These are phyloP conservation scores for Benthosema pterotum DNA, from an alignment of 2,797 vertebrate species.

Conservation along the genomic window DNA sequence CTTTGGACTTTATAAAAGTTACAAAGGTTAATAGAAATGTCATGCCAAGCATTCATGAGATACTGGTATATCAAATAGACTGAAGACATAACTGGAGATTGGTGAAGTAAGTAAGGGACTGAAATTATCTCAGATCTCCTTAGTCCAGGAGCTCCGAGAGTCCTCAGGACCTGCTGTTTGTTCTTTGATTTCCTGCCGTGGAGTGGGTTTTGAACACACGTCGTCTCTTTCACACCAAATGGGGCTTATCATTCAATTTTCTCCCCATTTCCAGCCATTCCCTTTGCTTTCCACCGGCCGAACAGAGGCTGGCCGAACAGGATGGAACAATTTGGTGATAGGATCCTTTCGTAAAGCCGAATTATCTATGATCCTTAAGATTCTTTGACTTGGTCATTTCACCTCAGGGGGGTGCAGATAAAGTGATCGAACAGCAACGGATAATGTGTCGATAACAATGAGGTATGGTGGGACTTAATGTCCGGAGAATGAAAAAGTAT, in stretches of 20 bases:
- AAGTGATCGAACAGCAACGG: slow-evolving; percentile 21
- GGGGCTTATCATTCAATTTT: slow-evolving; percentile 59
- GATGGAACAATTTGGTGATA: slow-evolving; percentile 37
- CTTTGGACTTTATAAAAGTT: slow-evolving; percentile 40
- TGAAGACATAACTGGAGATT: slow-evolving; percentile 33
- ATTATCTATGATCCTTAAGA: slow-evolving; percentile 47
- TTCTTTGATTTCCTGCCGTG: slow-evolving; percentile 23
- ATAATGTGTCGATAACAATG: slow-evolving; percentile 22
- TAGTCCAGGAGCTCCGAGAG: slow-evolving; percentile 41
- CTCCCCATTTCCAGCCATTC: slow-evolving; percentile 46
- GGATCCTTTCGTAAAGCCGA: slow-evolving; percentile 26
- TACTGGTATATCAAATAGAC: slow-evolving; percentile 46
- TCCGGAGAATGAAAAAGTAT: slow-evolving; percentile 26
- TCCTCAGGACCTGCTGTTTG: slow-evolving; percentile 43
- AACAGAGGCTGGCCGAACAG: slow-evolving; percentile 30
- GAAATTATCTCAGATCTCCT: slow-evolving; percentile 49
- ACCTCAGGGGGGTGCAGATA: slow-evolving; percentile 24
- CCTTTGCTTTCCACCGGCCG: slow-evolving; percentile 28
- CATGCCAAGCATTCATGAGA: slow-evolving; percentile 46
- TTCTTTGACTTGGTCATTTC: slow-evolving; percentile 37
- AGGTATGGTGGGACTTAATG: slow-evolving; percentile 20
- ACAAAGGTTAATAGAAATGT: too few relatives aligned
- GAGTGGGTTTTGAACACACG: slow-evolving; percentile 20
- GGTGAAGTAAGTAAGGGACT: slow-evolving; percentile 32
- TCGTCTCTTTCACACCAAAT: slow-evolving; percentile 47